Percentiles rank a stretch among this genome's conserved stretches.
Evolutionary conservation across 2,113 vertebrate genomes (phyloP).

Genomic region (Strix aluco): DNA sequence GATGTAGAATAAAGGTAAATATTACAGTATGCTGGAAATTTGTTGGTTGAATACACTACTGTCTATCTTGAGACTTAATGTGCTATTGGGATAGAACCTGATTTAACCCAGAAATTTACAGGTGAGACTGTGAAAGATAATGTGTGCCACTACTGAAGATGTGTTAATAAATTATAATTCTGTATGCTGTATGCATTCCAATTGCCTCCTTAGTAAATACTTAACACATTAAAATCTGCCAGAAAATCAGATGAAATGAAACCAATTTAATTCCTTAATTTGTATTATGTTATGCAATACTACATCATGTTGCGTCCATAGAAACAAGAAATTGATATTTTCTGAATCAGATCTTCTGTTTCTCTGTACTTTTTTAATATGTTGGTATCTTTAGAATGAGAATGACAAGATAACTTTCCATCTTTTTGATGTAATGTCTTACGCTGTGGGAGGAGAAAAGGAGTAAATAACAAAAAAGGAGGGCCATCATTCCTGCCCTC

Average conservation of each 20-base stretch:
- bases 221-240: constrained; percentile 61
- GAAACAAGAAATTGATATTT: constrained; percentile 58
- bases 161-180: constrained; percentile 73
- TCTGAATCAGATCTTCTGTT: constrained; percentile 11
- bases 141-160: constrained; percentile 68
- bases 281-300: constrained; percentile 70
- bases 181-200: constrained; percentile 61
- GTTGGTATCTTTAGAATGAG: background rate
- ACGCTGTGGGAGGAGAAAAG: background rate
- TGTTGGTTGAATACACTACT: background rate
- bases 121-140: constrained; percentile 60
- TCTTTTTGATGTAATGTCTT: background rate
- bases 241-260: constrained; percentile 72
- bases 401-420: background rate
- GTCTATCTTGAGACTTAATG: background rate
- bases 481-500: background rate
- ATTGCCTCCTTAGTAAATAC: constrained; percentile 71
- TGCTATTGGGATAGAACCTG: constrained; percentile 43
- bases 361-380: background rate
- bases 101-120: constrained; percentile 63
- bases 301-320: constrained; percentile 44
- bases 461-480: background rate
- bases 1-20: constrained; percentile 64
- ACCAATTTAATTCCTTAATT: constrained; percentile 73
- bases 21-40: constrained; percentile 9